Conservation (phyloP, 2,113 vertebrate genomes). For the Cyanoramphus novaezelandiae region DNA sequence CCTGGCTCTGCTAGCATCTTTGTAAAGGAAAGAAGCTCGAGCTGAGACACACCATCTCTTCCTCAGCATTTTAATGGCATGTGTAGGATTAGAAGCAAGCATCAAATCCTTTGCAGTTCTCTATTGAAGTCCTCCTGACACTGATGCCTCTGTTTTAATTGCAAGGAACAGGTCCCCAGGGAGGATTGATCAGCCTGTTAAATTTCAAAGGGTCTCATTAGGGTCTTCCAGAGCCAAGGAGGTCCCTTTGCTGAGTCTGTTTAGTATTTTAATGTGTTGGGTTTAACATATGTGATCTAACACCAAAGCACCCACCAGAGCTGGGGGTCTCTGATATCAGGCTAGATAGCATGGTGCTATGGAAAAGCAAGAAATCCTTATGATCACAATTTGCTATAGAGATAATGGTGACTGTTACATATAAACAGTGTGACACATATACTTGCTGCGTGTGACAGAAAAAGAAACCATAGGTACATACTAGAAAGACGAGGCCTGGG, state of each 20-base stretch:
- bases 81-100: neutral
- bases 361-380: neutral
- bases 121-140: neutral
- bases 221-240: neutral
- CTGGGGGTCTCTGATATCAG: neutral
- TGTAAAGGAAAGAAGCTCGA: neutral
- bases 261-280: neutral
- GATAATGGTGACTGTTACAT: neutral
- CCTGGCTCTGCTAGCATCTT: neutral
- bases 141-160: neutral
- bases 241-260: neutral
- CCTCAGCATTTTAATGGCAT: neutral
- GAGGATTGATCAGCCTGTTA: neutral
- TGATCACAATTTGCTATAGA: neutral
- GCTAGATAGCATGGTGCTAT: neutral
- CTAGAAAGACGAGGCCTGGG: neutral
- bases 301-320: neutral
- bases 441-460: neutral
- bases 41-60: accelerated
- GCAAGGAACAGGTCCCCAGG: accelerated
- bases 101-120: neutral
- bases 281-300: neutral
- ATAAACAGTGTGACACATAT: neutral
- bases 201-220: neutral
- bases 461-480: neutral